These are phyloP conservation scores for Cranoglanis bouderius DNA, from an alignment of 2,113 vertebrate genomes.

Conservation along the genomic window DNA sequence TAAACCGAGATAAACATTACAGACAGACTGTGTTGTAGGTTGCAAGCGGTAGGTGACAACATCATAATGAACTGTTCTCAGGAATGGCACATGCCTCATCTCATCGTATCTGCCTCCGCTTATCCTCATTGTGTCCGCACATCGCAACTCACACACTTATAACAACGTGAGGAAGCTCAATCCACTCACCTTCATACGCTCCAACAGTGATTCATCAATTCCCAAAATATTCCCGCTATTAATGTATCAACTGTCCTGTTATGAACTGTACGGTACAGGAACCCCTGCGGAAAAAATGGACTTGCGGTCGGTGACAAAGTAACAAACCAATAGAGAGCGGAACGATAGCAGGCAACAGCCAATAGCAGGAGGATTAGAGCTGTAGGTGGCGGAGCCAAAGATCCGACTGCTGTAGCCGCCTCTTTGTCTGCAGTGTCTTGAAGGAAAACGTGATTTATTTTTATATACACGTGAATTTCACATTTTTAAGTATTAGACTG, in stretches of 20 bases:
- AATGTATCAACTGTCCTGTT: slow-evolving; percentile 31
- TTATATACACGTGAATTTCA: neutral
- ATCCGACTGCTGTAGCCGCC: slow-evolving; percentile 10
- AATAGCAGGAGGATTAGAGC: neutral
- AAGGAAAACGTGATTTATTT: slow-evolving; percentile 39
- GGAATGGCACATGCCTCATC: neutral
- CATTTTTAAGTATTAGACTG: neutral
- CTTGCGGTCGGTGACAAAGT: slow-evolving; percentile 30
- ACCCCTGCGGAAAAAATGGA: slow-evolving; percentile 46
- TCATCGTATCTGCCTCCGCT: neutral
- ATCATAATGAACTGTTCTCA: slow-evolving; percentile 3
- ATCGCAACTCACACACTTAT: neutral
- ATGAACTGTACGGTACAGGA: slow-evolving; percentile 5
- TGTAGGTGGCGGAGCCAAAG: slow-evolving; percentile 20
- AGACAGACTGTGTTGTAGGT: neutral
- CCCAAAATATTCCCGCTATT: slow-evolving; percentile 8
- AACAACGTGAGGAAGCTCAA: neutral
- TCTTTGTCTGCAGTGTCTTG: slow-evolving; percentile 48
- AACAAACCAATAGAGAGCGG: slow-evolving; percentile 36
- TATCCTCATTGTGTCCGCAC: neutral
- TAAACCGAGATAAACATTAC: neutral
- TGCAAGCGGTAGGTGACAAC: neutral
- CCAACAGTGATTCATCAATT: slow-evolving; percentile 4
- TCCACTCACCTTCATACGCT: slow-evolving; percentile 36
- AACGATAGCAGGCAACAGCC: neutral